phyloP scores from a whole-genome alignment of 1,140 invertebrate species.

The Drosophila ficusphila region DNA sequence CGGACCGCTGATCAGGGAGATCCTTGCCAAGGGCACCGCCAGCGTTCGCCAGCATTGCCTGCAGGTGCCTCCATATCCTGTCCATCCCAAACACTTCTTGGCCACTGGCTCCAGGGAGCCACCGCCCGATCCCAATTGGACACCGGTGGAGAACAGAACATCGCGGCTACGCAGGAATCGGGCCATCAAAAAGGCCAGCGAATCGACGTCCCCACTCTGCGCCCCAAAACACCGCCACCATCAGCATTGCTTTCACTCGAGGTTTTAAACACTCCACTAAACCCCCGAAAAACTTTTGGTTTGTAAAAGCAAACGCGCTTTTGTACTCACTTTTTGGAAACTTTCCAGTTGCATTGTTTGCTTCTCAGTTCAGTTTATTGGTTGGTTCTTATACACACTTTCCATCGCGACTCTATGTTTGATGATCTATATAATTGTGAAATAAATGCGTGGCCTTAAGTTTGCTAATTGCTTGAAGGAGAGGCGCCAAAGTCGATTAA shows the following conservation, averaged over 20 bases:
- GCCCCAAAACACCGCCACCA: not conserved
- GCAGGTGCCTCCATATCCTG: no score
- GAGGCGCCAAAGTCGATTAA: not conserved
- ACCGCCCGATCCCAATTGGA: not conserved
- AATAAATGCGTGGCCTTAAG: not conserved
- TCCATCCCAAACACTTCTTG: no score
- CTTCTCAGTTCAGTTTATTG: not conserved
- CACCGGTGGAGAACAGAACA: no score
- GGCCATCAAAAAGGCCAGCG: not conserved
- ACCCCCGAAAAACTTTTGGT: not conserved
- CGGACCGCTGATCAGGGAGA: not conserved
- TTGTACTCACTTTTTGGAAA: not conserved
- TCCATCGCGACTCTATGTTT: no score
- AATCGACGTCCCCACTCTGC: not conserved
- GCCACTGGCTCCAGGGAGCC: no score
- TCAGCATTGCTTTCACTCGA: not conserved
- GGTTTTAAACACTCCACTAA: no score
- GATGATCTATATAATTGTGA: slow-evolving; percentile 1
- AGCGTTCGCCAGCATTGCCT: no score
- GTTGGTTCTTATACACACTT: no score
- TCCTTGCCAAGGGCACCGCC: not conserved
- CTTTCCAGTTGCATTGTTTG: not conserved
- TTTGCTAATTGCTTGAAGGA: not conserved
- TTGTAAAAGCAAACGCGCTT: not conserved
- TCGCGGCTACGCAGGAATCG: no score